These are phyloP conservation scores for Phrynosoma platyrhinos DNA, from an alignment of 2,113 vertebrate genomes.

Conservation along the genomic window DNA sequence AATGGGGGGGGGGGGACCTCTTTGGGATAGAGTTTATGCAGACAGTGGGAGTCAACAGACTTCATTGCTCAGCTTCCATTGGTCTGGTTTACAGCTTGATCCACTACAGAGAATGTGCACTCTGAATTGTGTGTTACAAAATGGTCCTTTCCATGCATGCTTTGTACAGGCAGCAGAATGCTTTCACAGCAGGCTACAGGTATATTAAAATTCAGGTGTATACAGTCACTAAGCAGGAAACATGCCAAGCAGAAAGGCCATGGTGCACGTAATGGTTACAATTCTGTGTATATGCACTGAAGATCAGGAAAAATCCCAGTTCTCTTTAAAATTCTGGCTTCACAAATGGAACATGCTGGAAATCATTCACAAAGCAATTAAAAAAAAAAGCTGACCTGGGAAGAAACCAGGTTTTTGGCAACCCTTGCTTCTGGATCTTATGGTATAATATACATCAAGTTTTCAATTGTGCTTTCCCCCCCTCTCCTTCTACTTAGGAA, in stretches of 20 bases:
- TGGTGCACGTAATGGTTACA: neutral
- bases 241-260: neutral
- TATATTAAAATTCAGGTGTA: neutral
- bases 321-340: neutral
- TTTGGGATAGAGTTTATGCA: too few species aligned
- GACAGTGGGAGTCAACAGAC: neutral
- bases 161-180: neutral
- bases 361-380: neutral
- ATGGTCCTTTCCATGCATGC: neutral
- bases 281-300: neutral
- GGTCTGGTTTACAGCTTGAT: too few species aligned
- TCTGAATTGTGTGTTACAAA: neutral
- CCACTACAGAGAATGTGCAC: neutral
- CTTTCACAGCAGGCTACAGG: neutral
- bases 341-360: neutral
- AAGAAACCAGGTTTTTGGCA: neutral
- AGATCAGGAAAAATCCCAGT: neutral
- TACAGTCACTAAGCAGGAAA: neutral
- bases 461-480: slow-evolving; percentile 34
- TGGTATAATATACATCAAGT: neutral
- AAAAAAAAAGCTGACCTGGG: neutral
- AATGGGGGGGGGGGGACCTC: too few species aligned
- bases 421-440: neutral
- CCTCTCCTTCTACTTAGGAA: slow-evolving; percentile 47
- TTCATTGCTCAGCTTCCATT: neutral